Base-by-base conservation (phyloP, 2,888 invertebrate species). In the Globia sparganii region DNA sequence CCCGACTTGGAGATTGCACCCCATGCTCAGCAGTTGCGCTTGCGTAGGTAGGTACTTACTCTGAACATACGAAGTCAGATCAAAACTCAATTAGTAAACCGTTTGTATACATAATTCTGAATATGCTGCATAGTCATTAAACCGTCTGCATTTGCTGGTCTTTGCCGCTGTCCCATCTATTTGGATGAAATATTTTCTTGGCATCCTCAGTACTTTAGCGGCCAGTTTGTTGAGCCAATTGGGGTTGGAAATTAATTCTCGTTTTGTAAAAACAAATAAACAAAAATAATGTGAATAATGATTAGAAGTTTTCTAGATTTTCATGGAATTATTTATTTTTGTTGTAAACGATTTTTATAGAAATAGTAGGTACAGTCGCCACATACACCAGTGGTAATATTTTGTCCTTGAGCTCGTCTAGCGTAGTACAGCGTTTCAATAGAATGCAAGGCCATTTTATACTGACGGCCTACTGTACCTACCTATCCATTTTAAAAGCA, bases 161-260 rank as follows among this genome's bases (percentile, higher is more conserved):
- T 89, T 73, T 91, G 90, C 3, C 72, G 15, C 59, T 69, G 31
- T 78, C 71, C 79, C 85, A 86, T 88, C 83, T 87, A 88, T 87
- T 88, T 86, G 78, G 86, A 90, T 91, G 88, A 91, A 89, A 91
- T 91, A 91, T 91, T 89, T 89, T 89, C 87, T 85, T 84, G 80
- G 84, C 79, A 86, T 89, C 83, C 85, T 87, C 79, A 80, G 78
- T 80, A 75, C 78, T 85, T 80, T 82, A 84, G 84, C 72, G 86
- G 89, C 85, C 89, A 85, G 88, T 89, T 90, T 86, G 86, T 78
- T 72, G 67, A 77, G 58, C 72, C 79, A 86, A 80, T 85, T 56
- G 53, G 53, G 77, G 72, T 76, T 75, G 18, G 37, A 53, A 79
- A 72, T 79, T 74, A 77, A 72, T 70, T 81, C 34, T 69, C 8